These are phyloP conservation scores for Nymphalis polychloros DNA, from an alignment of 2,888 invertebrate species.

Conservation along the genomic window DNA sequence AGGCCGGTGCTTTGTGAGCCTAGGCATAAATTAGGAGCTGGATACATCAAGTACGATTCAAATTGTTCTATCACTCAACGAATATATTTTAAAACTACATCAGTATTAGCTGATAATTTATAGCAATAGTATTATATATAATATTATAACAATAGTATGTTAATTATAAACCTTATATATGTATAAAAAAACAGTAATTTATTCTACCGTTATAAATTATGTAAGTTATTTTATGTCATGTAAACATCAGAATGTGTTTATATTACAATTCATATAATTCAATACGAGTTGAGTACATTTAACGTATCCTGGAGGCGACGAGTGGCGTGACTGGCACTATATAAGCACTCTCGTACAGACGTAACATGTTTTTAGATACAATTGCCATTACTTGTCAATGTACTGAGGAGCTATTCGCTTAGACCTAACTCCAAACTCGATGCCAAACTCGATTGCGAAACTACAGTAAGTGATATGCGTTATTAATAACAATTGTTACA, in stretches of 20 bases:
- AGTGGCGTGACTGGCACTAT: conserved; percentile 56
- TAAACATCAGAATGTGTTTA: conserved; percentile 13
- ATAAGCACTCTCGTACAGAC: conserved; percentile 50
- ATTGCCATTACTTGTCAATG: conserved; percentile 41
- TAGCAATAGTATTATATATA: too few relatives aligned
- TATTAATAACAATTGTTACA: too few relatives aligned
- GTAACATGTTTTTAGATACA: conserved; percentile 56
- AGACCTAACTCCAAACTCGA: too few relatives aligned
- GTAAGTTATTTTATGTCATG: conserved; percentile 12
- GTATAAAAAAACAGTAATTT: not conserved
- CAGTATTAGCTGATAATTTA: too few relatives aligned
- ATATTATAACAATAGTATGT: not conserved
- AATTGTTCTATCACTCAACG: too few relatives aligned
- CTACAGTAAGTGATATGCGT: not conserved
- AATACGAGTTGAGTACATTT: conserved; percentile 21
- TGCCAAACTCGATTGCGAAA: too few relatives aligned
- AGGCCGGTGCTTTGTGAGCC: too few relatives aligned
- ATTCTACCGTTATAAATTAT: conserved; percentile 11
- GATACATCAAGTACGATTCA: too few relatives aligned
- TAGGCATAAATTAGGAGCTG: too few relatives aligned
- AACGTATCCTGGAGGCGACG: conserved; percentile 42
- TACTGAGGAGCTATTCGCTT: not conserved
- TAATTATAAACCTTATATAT: not conserved
- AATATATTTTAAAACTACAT: too few relatives aligned
- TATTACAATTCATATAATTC: conserved; percentile 12